These are phyloP conservation scores for Oreotrochilus melanogaster DNA, from an alignment of 2,113 vertebrate genomes.

Conservation along the genomic window DNA sequence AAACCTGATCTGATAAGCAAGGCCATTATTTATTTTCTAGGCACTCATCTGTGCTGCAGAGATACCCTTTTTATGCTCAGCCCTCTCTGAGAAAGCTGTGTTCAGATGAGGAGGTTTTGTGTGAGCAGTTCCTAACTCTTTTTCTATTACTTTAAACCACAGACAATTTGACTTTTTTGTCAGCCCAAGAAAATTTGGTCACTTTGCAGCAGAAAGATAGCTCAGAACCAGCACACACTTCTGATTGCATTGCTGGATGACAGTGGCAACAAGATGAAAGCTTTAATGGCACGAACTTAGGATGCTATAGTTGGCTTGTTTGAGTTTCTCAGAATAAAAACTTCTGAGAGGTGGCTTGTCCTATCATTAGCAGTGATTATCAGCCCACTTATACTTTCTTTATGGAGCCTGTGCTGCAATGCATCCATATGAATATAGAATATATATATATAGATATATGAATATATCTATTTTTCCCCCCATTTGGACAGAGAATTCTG, in stretches of 20 bases:
- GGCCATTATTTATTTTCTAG: constrained; percentile 34
- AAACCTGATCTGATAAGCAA: constrained; percentile 24
- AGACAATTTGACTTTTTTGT: neutral
- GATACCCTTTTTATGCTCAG: neutral
- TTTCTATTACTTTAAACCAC: neutral
- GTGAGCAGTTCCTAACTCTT: neutral
- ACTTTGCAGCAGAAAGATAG: neutral
- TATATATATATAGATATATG: too few species aligned
- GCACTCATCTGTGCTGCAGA: constrained; percentile 22
- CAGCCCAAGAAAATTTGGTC: neutral
- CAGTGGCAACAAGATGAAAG: neutral
- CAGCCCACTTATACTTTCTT: neutral
- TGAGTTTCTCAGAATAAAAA: neutral
- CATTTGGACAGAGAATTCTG: neutral
- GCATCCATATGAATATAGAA: neutral
- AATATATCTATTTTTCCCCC: neutral
- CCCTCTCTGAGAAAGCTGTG: neutral
- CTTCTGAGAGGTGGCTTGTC: neutral
- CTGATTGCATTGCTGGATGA: neutral
- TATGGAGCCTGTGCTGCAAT: neutral
- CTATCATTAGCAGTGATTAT: neutral
- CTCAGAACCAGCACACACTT: neutral
- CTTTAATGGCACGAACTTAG: neutral
- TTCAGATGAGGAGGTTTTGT: neutral
- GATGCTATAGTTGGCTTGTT: neutral